Evolutionary conservation across 2,888 invertebrate genomes (phyloP).

Genomic region (Omphaloscelis lunosa): DNA sequence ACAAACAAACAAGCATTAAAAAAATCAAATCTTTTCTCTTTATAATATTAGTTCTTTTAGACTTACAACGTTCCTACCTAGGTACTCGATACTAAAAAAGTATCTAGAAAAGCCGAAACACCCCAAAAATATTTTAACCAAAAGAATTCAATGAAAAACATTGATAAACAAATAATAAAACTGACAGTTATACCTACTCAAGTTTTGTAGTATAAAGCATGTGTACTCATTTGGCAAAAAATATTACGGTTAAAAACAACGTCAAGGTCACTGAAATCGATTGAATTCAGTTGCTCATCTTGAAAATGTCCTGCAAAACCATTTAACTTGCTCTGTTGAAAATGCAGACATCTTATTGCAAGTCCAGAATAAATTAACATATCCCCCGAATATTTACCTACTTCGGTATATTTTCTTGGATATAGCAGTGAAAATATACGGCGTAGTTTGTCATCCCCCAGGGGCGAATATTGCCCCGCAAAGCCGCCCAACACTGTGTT

Average conservation of each 20-base stretch:
- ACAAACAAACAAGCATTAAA: no score
- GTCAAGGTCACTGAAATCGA: neutral
- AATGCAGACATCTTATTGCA: neutral
- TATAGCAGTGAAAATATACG: neutral
- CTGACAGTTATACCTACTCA: neutral
- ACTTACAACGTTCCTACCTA: neutral
- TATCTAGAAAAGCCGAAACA: neutral
- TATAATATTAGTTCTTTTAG: no score
- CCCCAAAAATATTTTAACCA: neutral
- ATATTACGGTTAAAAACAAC: neutral
- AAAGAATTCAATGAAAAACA: neutral
- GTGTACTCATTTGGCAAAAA: neutral
- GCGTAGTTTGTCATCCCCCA: conserved; percentile 3
- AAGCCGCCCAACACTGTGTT: conserved; percentile 8
- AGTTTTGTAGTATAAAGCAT: neutral
- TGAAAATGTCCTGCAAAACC: neutral
- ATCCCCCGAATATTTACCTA: neutral
- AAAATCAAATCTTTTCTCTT: no score
- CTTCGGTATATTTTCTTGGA: neutral
- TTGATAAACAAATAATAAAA: neutral
- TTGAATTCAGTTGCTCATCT: neutral
- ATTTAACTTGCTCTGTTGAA: neutral
- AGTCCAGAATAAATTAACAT: neutral
- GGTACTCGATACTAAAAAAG: neutral
- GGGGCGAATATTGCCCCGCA: conserved; percentile 25